Base-by-base conservation (phyloP, 2,888 invertebrate species). In the Agonopterix alstromeriana region DNA sequence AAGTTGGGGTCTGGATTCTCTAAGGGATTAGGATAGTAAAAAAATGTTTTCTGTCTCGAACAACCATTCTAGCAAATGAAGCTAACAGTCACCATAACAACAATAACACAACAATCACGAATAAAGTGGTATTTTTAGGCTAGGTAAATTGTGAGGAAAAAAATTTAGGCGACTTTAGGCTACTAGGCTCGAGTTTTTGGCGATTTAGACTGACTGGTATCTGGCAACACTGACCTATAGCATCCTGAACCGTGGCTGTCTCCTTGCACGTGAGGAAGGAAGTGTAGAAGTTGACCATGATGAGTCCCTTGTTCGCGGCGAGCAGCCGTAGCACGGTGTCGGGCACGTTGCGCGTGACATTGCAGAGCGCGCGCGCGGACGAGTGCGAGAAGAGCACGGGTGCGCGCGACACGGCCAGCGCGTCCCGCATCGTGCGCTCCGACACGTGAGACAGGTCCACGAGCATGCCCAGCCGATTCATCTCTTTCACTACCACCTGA, bases 321-420 rank as follows among this genome's bases (percentile, higher is more conserved):
- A 96, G 90, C 61, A 92, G 86, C 43, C 92, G 82, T 47, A 96
- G 89, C 48, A 95, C 93, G 48, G 92, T 91, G 75, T 96, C 95
- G 48, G 94, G 94, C 14, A 95, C 95, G 77, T 96, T 96, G 52
- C 96, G 90, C 49, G 94, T 93, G 38, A 94, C 94, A 70, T 95
- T 94, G 86, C 96, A 96, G 3, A 95, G 83, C 17, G 94, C 92
- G 66, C 93, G 93, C 43, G 95, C 95, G 2, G 94, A 94, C 8
- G 96, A 95, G 74, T 96, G 96, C 43, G 95, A 95, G 88, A 95
- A 96, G 57, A 96, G 93, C 57, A 96, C 94, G 10, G 96, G 96
- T 10, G 96, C 95, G 66, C 93, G 92, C 36, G 94, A 93, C 52
- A 92, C 92, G 27, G 92, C 91, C 42, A 97, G 82, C 12, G 94